Conservation (phyloP, 2,888 invertebrate genomes). For the Parelbella ahira region DNA sequence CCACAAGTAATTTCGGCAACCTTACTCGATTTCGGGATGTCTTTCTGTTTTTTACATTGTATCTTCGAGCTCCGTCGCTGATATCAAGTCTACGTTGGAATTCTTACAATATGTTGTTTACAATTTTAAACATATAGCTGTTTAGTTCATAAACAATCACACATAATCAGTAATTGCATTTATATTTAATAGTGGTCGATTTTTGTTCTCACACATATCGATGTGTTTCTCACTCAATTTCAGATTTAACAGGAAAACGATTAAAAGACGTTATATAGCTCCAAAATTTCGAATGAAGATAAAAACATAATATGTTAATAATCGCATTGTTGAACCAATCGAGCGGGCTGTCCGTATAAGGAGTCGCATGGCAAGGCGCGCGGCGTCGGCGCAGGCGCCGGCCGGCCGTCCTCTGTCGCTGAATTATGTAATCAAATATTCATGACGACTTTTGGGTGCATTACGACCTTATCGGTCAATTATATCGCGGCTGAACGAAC, state of each 20-base stretch:
- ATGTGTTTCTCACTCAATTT: too few relatives aligned
- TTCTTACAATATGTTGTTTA: too few relatives aligned
- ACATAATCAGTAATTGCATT: too few relatives aligned
- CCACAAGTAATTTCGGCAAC: constrained; percentile 32
- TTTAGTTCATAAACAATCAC: too few relatives aligned
- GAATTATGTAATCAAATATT: constrained; percentile 71
- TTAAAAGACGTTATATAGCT: background rate
- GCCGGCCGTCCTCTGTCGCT: constrained; percentile 38
- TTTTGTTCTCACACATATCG: too few relatives aligned
- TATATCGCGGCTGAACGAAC: constrained; percentile 16
- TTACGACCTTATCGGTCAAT: constrained; percentile 28
- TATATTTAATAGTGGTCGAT: too few relatives aligned
- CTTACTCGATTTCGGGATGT: constrained; percentile 3
- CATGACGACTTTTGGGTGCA: constrained; percentile 46
- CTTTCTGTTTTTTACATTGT: too few relatives aligned
- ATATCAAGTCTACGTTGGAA: too few relatives aligned
- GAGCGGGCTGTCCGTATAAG: constrained; percentile 16
- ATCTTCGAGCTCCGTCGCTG: too few relatives aligned
- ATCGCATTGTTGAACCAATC: constrained; percentile 17
- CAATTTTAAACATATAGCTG: too few relatives aligned
- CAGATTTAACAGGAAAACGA: constrained; percentile 10
- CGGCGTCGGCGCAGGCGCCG: constrained; percentile 45
- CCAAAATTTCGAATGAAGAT: constrained; percentile 6
- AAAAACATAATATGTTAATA: constrained; percentile 19
- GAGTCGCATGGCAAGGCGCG: constrained; percentile 12